phyloP scores from a whole-genome alignment of 37 sponge, comb jelly and placozoan genomes.

The Geodia barretti region DNA sequence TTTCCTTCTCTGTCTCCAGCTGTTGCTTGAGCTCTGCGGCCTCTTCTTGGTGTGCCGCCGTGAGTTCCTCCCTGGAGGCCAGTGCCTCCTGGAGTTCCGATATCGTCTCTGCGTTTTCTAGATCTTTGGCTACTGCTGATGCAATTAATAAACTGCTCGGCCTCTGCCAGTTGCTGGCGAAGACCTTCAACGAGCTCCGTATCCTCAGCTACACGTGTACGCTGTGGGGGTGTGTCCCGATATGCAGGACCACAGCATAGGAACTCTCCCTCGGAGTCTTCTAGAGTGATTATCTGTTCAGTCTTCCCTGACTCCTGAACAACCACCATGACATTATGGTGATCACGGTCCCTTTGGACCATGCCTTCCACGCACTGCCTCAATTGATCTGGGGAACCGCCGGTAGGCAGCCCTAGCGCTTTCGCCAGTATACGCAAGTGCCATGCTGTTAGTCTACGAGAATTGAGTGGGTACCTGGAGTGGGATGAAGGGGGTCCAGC shows the following conservation, averaged over 20 bases:
- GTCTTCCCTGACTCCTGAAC: not conserved
- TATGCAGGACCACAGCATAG: not conserved
- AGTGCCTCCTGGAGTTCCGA: too few relatives aligned
- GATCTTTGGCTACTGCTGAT: too few relatives aligned
- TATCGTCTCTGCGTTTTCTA: too few relatives aligned
- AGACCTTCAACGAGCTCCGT: too few relatives aligned
- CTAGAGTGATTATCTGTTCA: not conserved
- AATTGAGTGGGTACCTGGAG: conserved; percentile 14
- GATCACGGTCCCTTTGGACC: not conserved
- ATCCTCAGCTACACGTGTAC: not conserved
- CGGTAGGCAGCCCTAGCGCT: conserved; percentile 13
- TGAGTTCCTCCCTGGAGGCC: too few relatives aligned
- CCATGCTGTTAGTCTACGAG: not conserved
- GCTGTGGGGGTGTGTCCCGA: not conserved
- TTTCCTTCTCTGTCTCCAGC: not conserved
- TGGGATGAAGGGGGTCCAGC: too few relatives aligned
- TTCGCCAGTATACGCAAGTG: not conserved
- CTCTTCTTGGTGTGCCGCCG: too few relatives aligned
- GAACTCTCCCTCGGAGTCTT: not conserved
- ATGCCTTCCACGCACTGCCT: conserved; percentile 11
- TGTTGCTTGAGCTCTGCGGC: not conserved
- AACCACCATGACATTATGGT: not conserved
- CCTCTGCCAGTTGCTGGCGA: too few relatives aligned
- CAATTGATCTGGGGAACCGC: not conserved
- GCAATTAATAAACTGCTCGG: too few relatives aligned